Evolutionary conservation across 2,113 vertebrate species (phyloP), one percentile per base, ranked within the genome.

Genomic region (Microtus pennsylvanicus): DNA sequence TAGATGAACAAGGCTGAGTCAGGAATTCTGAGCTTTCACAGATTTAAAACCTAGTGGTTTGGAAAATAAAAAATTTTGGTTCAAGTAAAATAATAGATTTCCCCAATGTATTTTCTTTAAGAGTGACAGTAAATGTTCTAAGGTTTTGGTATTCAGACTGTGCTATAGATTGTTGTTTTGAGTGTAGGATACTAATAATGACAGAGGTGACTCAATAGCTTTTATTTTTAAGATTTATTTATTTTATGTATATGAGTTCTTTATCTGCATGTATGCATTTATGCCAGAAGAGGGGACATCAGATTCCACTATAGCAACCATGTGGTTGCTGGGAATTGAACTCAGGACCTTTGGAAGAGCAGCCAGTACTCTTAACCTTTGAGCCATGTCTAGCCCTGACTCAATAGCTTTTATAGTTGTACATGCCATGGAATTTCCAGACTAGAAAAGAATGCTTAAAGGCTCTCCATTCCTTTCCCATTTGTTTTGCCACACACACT

Each of bases 111-210:
- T 83, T 61, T 89, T 63, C n/a, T 91, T 94, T 89, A 78, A 83
- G 45, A 83, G 35, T 69, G 77, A 10, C 58, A 94, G 0, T 89
- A 92, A 92, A 80, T 45, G 13, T 92, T 94, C 58, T 74, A 30
- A 89, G 50, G 47, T 89, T 91, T 67, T 82, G 35, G 30, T 96
- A 74, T 45, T 94, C 58, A 94, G 65, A 94, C 78, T 96, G 76
- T 86, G 33, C 55, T 89, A n/a, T 78, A 89, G 12, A 30, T 72
- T 45, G 13, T 19, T 83, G 14, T 5, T 80, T 65, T 80, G 3
- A 6, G 2, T 89, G 3, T 85, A 11, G 69, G 69, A 83, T 67
- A 87, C 47, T 55, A 45, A 45, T 42, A 87, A 69, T 45, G 61
- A 74, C 58, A 96, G 69, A 94, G 75, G 47, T 86, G 30, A 70